Conservation (phyloP, 2,888 invertebrate genomes). For the Drosophila yooni region DNA sequence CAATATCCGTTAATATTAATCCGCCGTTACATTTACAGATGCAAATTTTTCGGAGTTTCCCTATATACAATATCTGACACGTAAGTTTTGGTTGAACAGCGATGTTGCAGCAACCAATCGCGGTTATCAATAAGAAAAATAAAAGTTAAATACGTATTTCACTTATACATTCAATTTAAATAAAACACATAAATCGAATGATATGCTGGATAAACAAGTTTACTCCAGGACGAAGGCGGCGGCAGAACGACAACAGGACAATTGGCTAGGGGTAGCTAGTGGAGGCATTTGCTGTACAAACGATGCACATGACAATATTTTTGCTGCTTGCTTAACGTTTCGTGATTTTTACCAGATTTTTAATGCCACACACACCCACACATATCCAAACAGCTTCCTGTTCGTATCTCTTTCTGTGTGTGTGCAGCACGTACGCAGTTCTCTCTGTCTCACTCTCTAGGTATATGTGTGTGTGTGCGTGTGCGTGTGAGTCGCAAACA, state of each 20-base stretch:
- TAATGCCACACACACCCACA: constrained; percentile 57
- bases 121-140: constrained; percentile 1
- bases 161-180: constrained; percentile 64
- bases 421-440: constrained; percentile 62
- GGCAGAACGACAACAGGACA: constrained; percentile 31
- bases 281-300: constrained; percentile 38
- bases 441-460: background rate
- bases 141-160: constrained; percentile 1
- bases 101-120: background rate
- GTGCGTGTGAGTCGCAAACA: constrained; percentile 61
- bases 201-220: constrained; percentile 75
- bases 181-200: constrained; percentile 69
- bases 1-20: constrained; percentile 53
- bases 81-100: constrained; percentile 85
- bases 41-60: constrained; percentile 88
- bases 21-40: constrained; percentile 85
- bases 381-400: constrained; percentile 28
- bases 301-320: constrained; percentile 75
- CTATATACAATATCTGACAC: constrained; percentile 88
- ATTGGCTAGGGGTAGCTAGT: constrained; percentile 6
- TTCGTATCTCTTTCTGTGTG: constrained; percentile 48
- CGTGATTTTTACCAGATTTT: constrained; percentile 80
- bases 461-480: constrained; percentile 11
- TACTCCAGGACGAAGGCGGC: constrained; percentile 26
- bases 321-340: constrained; percentile 76